Base-by-base conservation (phyloP, 2,113 vertebrate species). In the Psilopsiagon aymara region DNA sequence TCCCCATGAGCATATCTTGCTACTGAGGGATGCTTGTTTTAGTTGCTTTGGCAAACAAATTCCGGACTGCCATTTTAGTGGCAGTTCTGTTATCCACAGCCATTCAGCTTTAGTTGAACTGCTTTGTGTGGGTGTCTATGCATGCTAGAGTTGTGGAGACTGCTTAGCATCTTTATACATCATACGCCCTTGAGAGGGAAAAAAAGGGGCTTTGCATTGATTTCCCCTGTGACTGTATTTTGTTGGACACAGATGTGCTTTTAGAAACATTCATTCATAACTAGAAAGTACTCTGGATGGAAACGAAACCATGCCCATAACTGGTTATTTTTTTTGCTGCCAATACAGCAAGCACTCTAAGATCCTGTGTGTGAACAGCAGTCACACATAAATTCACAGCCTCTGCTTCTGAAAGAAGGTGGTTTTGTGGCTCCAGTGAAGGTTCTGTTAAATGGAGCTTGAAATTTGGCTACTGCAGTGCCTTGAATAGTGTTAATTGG, bases 191-290 rank as follows among this genome's bases (percentile, higher is more conserved):
- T 71, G 43, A 70, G 53, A 82, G 51, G 44, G 31, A 20, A 76
- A 81, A 84, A 82, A 92, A 84, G 88, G 27, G 27, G 33, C 46
- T 95, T 93, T 86, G 51, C 51, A 20, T 41, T 94, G 43, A 83
- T 93, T 94, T 95, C 82, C 28, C 92, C 2, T 1, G 60, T 92
- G 80, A 44, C 57, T 82, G 76, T 86, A 62, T 92, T 88, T 93
- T 92, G 68, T 84, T 81, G 64, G 69, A 51, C 47, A 41, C 66
- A 83, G 73, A 75, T 63, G 43, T 71, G 57, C 86, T 93, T 96
- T 88, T 64, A 84, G 82, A 96, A 93, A 78, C 73, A 75, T 75
- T 55, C 74, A 64, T 90, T 95, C 57, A 64, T 84, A 90, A 59
- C 57, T 57, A 52, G 39, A 69, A 25, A 83, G 73, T 86, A 31